phyloP scores from a whole-genome alignment of 2,113 vertebrate species.

The Atlantisia rogersi region DNA sequence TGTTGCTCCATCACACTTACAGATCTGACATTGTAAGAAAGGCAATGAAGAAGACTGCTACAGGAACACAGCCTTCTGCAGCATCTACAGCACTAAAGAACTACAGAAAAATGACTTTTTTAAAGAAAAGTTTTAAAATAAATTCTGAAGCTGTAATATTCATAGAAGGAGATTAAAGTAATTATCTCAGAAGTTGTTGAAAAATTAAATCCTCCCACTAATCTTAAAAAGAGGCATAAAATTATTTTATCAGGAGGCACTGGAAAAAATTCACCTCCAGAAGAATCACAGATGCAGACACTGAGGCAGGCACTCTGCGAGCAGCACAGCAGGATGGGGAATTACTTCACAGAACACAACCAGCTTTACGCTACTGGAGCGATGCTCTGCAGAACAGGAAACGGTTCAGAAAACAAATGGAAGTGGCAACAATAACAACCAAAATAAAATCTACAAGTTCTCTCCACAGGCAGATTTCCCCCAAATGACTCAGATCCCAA shows the following conservation, averaged over 20 bases:
- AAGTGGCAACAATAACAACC: not conserved
- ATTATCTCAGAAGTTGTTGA: not conserved
- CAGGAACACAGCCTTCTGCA: not conserved
- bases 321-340: not conserved
- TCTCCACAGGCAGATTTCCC: not conserved
- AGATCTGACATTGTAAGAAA: not conserved
- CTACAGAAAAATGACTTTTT: not conserved
- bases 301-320: not conserved
- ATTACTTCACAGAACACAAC: not conserved
- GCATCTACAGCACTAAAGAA: not conserved
- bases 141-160: not conserved
- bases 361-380: not conserved
- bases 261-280: not conserved
- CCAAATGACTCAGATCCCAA: not conserved
- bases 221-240: not conserved
- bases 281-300: not conserved
- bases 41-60: not conserved
- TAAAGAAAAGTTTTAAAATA: not conserved
- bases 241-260: not conserved
- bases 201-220: not conserved
- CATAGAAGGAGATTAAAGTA: not conserved
- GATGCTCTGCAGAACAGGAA: not conserved
- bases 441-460: not conserved
- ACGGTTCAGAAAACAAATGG: not conserved
- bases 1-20: not conserved